Evolutionary conservation across 2,888 invertebrate genomes (phyloP), one percentile per base, ranked within the genome.

Genomic region (Tenthredo mesomela): DNA sequence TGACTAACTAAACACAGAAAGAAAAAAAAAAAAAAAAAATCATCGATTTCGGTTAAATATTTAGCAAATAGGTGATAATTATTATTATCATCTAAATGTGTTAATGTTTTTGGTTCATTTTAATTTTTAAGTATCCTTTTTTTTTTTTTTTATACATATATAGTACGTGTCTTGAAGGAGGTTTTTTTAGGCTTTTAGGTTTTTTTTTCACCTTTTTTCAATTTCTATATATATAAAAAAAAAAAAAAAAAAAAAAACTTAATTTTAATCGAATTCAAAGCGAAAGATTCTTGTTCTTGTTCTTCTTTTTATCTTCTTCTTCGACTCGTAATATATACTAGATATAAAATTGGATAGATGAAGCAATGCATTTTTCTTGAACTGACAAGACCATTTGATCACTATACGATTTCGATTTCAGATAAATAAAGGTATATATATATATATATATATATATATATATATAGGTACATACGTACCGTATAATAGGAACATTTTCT

Each of bases 401-500:
- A 29, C 18, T 77, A 54, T 18, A 54, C 47, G 54, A 77, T 77
- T 33, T 77, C 33, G 29, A 77, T 77, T 77, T 18, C 2, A 77
- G 77, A 54, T 50, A 75, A 43, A 70, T n/a, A n/a, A n/a, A n/a
- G n/a, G n/a, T n/a, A n/a, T n/a, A n/a, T n/a, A n/a, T n/a, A n/a
- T n/a, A n/a, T n/a, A n/a, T n/a, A n/a, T n/a, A n/a, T n/a, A n/a
- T n/a, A n/a, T n/a, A n/a, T n/a, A n/a, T n/a, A n/a, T n/a, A n/a
- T n/a, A n/a, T n/a, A n/a, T n/a, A n/a, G 10, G 21, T 37, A 37
- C 37, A 4, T 10, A 25, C 12, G 18, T 67, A 33, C 33, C 67
- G 43, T 73, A 73, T 43, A 37, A 73, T 73, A 37, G 21, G 40
- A 43, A 73, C 43, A 73, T 73, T 73, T 73, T 29, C 43, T 43